phyloP scores from a whole-genome alignment of 2,888 invertebrate genomes.

The Chromoteleia sp. region DNA sequence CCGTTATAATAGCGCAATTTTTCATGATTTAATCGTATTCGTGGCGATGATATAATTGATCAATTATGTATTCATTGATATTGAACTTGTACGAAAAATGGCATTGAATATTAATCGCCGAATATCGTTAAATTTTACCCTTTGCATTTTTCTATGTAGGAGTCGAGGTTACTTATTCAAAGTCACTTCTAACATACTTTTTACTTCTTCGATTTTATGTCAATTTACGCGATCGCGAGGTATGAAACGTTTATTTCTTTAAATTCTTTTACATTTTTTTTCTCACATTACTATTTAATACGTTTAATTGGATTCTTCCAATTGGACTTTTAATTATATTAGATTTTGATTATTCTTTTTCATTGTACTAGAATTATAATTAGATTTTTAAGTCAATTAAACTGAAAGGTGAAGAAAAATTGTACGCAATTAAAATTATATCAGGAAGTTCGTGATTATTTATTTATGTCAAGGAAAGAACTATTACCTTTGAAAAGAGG shows the following conservation, averaged over 20 bases:
- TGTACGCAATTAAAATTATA: conserved; percentile 7
- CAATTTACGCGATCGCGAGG: conserved; percentile 3
- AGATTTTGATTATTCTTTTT: too few species aligned
- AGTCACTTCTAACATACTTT: conserved; percentile 30
- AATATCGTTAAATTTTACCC: conserved; percentile 40
- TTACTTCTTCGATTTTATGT: conserved; percentile 44
- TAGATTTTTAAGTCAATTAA: too few species aligned
- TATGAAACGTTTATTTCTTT: not conserved
- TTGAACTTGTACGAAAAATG: conserved; percentile 60
- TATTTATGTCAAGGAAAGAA: conserved; percentile 60
- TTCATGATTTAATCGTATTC: conserved; percentile 11
- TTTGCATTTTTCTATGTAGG: conserved; percentile 34
- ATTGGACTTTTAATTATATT: too few species aligned
- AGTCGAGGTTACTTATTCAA: conserved; percentile 38
- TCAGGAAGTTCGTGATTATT: conserved; percentile 18
- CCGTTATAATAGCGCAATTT: not conserved
- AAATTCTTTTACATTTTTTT: too few species aligned
- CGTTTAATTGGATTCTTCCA: too few species aligned
- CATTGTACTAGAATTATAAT: too few species aligned
- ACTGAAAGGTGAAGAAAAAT: not conserved
- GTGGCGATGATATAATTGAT: conserved; percentile 20
- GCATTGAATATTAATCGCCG: conserved; percentile 57
- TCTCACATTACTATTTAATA: not conserved
- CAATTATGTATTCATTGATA: conserved; percentile 59
- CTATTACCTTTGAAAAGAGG: conserved; percentile 10